A percentile compares a stretch with the other conserved stretches of the same genome.
Evolutionary conservation across 2,113 vertebrate species (phyloP).

Genomic region (Eudorcas thomsonii): DNA sequence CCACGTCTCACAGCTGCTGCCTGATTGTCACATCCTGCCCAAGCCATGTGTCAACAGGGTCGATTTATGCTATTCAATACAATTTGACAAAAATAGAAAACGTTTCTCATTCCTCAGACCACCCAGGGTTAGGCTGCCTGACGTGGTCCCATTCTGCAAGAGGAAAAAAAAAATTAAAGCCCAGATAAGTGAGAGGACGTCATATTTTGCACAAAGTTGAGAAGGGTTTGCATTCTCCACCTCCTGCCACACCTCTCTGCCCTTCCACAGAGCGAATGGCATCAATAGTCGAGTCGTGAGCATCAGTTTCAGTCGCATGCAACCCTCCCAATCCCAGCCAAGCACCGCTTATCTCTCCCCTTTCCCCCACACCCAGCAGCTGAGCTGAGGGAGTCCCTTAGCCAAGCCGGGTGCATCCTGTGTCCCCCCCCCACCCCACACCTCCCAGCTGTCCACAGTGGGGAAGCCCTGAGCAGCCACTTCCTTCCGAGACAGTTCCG

Average conservation of each 20-base stretch:
- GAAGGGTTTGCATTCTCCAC: neutral
- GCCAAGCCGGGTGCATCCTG: slow-evolving; percentile 20
- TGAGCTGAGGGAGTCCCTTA: slow-evolving; percentile 11
- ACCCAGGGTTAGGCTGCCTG: neutral
- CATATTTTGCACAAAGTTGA: neutral
- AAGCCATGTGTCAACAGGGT: neutral
- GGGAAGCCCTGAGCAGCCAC: slow-evolving; percentile 52
- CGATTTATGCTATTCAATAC: neutral
- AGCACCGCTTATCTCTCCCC: accelerated
- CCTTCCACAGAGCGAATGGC: neutral
- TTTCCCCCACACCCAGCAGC: neutral
- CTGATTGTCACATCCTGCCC: neutral
- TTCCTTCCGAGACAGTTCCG: slow-evolving; percentile 58
- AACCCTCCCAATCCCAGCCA: neutral
- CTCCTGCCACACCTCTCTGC: neutral
- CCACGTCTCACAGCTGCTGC: neutral
- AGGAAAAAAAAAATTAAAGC: neutral
- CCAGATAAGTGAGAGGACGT: neutral
- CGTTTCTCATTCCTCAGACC: neutral
- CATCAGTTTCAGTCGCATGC: neutral
- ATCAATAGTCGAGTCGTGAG: neutral
- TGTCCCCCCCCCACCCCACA: neutral
- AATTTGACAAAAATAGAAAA: neutral
- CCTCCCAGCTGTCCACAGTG: neutral
- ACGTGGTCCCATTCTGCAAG: neutral